Conservation (phyloP, 2,797 vertebrate species). For the Mus spretus region DNA sequence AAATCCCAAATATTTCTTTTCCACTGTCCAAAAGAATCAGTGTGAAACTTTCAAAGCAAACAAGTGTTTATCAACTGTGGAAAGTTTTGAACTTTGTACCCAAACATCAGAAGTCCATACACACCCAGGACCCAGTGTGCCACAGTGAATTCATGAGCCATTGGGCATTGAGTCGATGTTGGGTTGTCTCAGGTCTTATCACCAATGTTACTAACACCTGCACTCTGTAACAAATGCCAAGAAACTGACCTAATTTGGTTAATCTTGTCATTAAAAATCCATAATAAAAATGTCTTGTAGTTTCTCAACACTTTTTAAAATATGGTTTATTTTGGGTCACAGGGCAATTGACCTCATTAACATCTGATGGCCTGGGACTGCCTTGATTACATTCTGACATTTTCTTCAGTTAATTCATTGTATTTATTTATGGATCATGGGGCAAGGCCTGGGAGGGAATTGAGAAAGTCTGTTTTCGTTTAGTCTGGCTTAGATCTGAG, state of each 20-base stretch:
- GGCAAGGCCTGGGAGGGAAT: not conserved
- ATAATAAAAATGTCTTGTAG: conserved; percentile 4
- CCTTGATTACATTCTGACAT: not conserved
- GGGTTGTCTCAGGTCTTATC: not conserved
- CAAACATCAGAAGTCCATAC: not conserved
- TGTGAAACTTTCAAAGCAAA: conserved; percentile 18
- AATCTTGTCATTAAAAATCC: conserved; percentile 25
- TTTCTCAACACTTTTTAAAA: conserved; percentile 46
- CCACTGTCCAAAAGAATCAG: not conserved
- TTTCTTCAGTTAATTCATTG: conserved; percentile 3
- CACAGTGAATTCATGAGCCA: not conserved
- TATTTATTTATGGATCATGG: not conserved
- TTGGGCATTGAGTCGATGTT: too few species aligned
- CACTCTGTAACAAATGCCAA: not conserved
- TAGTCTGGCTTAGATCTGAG: not conserved
- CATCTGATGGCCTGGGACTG: not conserved
- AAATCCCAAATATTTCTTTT: not conserved
- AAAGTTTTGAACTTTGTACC: not conserved
- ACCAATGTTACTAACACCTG: not conserved
- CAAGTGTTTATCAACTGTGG: not conserved
- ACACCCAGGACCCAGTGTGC: too few species aligned
- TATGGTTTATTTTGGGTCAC: conserved; percentile 1
- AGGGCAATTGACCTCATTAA: not conserved
- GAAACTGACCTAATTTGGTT: not conserved
- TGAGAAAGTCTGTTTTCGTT: conserved; percentile 32